Conservation (phyloP, 1,140 invertebrate genomes). For the Laupala kohalensis region DNA sequence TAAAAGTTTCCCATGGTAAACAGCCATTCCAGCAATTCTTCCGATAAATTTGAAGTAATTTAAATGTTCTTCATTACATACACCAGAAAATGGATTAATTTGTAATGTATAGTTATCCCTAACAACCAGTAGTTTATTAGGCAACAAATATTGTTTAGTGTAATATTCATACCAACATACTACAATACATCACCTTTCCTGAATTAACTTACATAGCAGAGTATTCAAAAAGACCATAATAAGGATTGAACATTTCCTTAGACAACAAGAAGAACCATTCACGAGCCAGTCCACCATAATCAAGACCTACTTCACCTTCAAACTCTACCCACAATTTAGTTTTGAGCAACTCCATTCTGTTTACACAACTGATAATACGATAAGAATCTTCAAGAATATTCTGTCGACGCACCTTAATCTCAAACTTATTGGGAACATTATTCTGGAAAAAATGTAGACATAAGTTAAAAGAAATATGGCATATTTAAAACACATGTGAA, state of each 20-base stretch:
- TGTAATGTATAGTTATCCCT: slow-evolving; percentile 98
- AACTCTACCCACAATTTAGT: slow-evolving; percentile 98
- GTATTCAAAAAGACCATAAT: slow-evolving; percentile 98
- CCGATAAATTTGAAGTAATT: slow-evolving; percentile 99
- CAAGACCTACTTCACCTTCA: slow-evolving; percentile 90
- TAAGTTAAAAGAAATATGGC: too few species aligned
- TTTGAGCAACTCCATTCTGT: slow-evolving; percentile 76
- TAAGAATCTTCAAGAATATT: slow-evolving; percentile 94
- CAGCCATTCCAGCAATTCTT: slow-evolving; percentile 93
- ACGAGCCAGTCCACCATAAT: slow-evolving; percentile 91
- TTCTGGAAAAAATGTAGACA: slow-evolving; percentile 51
- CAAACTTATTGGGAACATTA: slow-evolving; percentile 95
- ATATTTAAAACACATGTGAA: too few species aligned
- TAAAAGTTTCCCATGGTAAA: slow-evolving; percentile 94
- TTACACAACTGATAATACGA: slow-evolving; percentile 74
- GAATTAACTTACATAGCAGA: slow-evolving; percentile 72
- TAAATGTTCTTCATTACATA: slow-evolving; percentile 95
- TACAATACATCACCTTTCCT: not conserved
- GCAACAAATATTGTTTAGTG: too few species aligned
- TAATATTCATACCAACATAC: not conserved
- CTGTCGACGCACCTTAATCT: slow-evolving; percentile 78
- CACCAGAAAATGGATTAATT: slow-evolving; percentile 93
- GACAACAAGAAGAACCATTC: slow-evolving; percentile 99
- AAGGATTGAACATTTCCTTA: slow-evolving; percentile 99
- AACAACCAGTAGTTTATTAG: too few species aligned